Percentiles rank a stretch among this genome's conserved stretches.
These are phyloP conservation scores for Gouania willdenowi DNA, from an alignment of 2,797 vertebrate genomes.

Conservation along the genomic window DNA sequence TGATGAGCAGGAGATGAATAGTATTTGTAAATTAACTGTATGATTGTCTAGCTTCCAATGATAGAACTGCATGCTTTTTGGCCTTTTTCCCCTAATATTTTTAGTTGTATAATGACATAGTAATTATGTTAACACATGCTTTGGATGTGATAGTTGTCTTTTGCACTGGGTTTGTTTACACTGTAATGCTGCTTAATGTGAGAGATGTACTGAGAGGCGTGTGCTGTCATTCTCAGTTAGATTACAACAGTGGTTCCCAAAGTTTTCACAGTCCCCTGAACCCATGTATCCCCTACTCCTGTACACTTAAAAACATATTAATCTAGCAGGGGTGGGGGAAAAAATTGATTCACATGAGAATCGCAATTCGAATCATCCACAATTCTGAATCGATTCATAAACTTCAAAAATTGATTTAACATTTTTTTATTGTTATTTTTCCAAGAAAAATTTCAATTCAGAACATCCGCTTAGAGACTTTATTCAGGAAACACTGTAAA, in stretches of 20 bases:
- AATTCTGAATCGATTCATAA: too few relatives aligned
- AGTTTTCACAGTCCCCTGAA: constrained; percentile 34
- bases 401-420: too few relatives aligned
- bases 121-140: constrained; percentile 47
- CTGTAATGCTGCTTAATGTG: constrained; percentile 39
- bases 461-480: too few relatives aligned
- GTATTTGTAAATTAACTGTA: constrained; percentile 45
- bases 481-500: too few relatives aligned
- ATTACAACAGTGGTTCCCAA: constrained; percentile 42
- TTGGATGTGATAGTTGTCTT: constrained; percentile 32
- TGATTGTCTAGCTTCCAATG: constrained; percentile 42
- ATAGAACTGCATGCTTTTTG: constrained; percentile 31
- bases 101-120: constrained; percentile 28
- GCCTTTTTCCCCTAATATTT: constrained; percentile 22
- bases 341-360: too few relatives aligned
- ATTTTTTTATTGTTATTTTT: too few relatives aligned
- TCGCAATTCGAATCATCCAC: too few relatives aligned
- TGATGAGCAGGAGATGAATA: constrained; percentile 40
- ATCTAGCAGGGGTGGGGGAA: too few relatives aligned
- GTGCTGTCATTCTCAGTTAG: constrained; percentile 46
- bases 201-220: constrained; percentile 38
- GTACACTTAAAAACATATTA: too few relatives aligned
- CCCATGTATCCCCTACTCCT: too few relatives aligned
- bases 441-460: too few relatives aligned
- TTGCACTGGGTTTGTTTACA: constrained; percentile 28